phyloP scores from a whole-genome alignment of 1,140 invertebrate species.

The Atta colombica region DNA sequence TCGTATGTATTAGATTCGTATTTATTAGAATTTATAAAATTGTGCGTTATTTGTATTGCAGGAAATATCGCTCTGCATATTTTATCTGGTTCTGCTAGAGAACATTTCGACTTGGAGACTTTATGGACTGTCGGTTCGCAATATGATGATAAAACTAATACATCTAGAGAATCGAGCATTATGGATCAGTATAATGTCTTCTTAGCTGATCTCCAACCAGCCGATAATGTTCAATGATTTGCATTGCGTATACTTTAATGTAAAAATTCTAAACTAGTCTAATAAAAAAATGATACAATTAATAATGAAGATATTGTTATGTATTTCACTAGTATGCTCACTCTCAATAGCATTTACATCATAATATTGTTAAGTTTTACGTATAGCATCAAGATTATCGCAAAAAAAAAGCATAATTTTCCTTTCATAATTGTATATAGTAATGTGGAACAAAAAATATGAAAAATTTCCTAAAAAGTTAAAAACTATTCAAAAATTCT shows the following conservation, averaged over 20 bases:
- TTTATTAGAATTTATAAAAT: constrained; percentile 6
- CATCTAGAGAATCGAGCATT: constrained; percentile 87
- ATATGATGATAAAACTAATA: constrained; percentile 91
- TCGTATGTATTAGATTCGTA: neutral
- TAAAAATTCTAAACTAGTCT: neutral
- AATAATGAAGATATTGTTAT: neutral
- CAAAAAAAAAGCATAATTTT: neutral
- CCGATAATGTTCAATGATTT: constrained; percentile 66
- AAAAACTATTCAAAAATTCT: too few relatives aligned
- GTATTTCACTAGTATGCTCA: too few relatives aligned
- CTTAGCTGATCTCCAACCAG: constrained; percentile 88
- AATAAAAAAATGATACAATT: constrained; percentile 25
- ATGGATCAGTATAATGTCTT: constrained; percentile 89
- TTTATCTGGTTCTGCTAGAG: constrained; percentile 90
- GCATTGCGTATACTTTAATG: neutral
- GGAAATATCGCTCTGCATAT: constrained; percentile 97
- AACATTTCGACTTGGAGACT: constrained; percentile 95
- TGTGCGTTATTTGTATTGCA: constrained; percentile 82
- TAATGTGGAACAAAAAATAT: too few relatives aligned
- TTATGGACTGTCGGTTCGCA: constrained; percentile 95
- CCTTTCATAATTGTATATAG: neutral
- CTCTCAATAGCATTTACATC: neutral
- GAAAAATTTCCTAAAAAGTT: too few relatives aligned
- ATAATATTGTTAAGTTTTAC: too few relatives aligned
- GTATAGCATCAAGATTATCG: neutral